These are phyloP conservation scores for Macroteleia sp. DNA, from an alignment of 2,888 invertebrate species.

Conservation along the genomic window DNA sequence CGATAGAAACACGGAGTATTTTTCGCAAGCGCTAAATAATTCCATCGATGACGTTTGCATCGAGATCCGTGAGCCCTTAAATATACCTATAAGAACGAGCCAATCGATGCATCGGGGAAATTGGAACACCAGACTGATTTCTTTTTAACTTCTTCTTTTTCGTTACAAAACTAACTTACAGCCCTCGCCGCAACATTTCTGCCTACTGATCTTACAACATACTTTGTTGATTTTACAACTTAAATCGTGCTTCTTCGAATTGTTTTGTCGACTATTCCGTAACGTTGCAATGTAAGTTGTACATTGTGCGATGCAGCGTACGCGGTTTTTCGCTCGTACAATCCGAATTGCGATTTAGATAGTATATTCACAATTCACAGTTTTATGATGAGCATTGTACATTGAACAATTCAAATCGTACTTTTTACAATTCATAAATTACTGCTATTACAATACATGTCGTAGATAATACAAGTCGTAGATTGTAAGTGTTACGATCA, in stretches of 20 bases:
- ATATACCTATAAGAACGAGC: constrained; percentile 42
- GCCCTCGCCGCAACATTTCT: constrained; percentile 7
- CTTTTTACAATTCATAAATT: constrained; percentile 48
- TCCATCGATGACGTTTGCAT: constrained; percentile 9
- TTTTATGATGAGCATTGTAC: constrained; percentile 62
- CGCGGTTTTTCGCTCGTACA: neutral
- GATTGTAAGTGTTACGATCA: constrained; percentile 18
- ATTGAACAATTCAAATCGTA: constrained; percentile 43
- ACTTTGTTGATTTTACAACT: constrained; percentile 30
- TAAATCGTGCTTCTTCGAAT: constrained; percentile 20
- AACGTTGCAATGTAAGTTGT: too few species aligned
- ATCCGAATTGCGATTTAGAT: constrained; percentile 40
- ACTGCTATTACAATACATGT: constrained; percentile 37
- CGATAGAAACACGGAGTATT: neutral
- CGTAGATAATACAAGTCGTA: constrained; percentile 22
- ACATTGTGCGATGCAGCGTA: neutral
- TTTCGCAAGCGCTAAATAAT: too few species aligned
- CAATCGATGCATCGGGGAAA: constrained; percentile 42
- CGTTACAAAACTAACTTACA: constrained; percentile 33
- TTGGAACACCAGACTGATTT: neutral
- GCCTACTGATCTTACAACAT: constrained; percentile 24
- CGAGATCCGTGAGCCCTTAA: constrained; percentile 44
- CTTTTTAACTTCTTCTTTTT: too few species aligned
- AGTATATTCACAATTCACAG: constrained; percentile 62
- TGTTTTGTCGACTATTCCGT: too few species aligned